Base-by-base conservation (phyloP, 2,113 vertebrate species). In the Dolichallabes microphthalmus region DNA sequence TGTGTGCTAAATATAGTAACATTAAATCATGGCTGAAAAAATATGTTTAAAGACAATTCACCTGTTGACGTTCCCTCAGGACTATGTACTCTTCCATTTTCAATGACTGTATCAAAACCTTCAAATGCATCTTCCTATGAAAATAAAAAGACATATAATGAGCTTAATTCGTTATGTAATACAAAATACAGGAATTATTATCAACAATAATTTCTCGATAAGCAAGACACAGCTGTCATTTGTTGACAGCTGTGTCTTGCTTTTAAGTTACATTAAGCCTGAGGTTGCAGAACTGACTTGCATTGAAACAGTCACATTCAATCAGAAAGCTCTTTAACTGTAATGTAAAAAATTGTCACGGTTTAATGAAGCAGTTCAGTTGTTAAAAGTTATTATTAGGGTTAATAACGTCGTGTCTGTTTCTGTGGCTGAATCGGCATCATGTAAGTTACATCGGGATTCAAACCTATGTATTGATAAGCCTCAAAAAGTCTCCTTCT, bases 61-160 rank as follows among this genome's bases (percentile, higher is more conserved):
- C 97, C 97, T 96, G 95, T 93, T 89, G 95, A 94, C 87, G 95
- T 92, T 89, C 94, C 94, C 83, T 95, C 91, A 80, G 96, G 94
- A 89, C 96, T 98, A 88, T 92, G 96, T 90, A 96, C 95, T 92
- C 89, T 92, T 94, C 95, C 96, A 92, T 96, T 95, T 92, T 98
- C 98, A 92, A 93, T 94, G 93, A 97, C 94, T 84, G 94, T 95
- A 90, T 96, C 95, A 94, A 99, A 99, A 92, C 98, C 98, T 93
- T 95, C 90, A 93, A 99, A 99, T 69, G 94, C 95, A 88, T 98
- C 98, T 92, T 99, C 98, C 98, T 99, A 93, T 86, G 94, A 92
- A 91, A 87, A 0, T 79, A 12, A 74, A 85, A 60, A 77, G 25
- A 50, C 12, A 71, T 35, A 3, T 17, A 80, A 52, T 73, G 39